A percentile compares a stretch with the other conserved stretches of the same genome.
phyloP scores from a whole-genome alignment of 2,797 vertebrate genomes.

The Chaunax sp. region DNA sequence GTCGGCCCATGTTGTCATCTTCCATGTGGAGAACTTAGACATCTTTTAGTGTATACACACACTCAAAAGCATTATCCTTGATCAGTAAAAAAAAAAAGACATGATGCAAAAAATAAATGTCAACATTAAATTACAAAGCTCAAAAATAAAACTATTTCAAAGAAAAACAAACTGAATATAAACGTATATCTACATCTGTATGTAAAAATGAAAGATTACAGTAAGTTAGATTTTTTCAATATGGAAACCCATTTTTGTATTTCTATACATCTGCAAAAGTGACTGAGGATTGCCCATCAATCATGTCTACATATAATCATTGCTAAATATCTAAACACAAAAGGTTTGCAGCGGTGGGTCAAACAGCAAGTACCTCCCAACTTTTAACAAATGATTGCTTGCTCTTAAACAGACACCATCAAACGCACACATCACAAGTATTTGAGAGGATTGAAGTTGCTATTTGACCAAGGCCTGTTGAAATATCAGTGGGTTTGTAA shows the following conservation, averaged over 20 bases:
- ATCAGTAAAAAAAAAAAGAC: conserved; percentile 14
- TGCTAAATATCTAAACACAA: conserved; percentile 56
- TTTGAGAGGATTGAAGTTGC: conserved; percentile 18
- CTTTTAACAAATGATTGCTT: neutral
- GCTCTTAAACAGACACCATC: conserved; percentile 5
- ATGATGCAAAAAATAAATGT: conserved; percentile 44
- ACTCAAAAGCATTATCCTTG: neutral
- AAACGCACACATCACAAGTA: neutral
- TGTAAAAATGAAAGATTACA: conserved; percentile 69
- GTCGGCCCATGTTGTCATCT: conserved; percentile 6
- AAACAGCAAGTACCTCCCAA: conserved; percentile 16
- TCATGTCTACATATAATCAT: no score
- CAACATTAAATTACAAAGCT: conserved; percentile 75
- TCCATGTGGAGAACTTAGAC: conserved; percentile 13
- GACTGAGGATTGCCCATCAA: conserved; percentile 63
- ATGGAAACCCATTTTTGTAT: conserved; percentile 46
- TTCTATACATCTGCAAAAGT: conserved; percentile 67
- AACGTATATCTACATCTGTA: conserved; percentile 76
- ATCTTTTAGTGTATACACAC: neutral
- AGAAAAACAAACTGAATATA: conserved; percentile 58
- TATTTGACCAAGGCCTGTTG: conserved; percentile 28
- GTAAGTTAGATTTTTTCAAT: conserved; percentile 72
- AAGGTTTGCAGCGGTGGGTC: conserved; percentile 37
- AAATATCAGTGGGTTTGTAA: conserved; percentile 55
- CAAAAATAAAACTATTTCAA: conserved; percentile 74